Evolutionary conservation across 2,113 vertebrate species (phyloP).

Genomic region (Corythoichthys haematopterus): DNA sequence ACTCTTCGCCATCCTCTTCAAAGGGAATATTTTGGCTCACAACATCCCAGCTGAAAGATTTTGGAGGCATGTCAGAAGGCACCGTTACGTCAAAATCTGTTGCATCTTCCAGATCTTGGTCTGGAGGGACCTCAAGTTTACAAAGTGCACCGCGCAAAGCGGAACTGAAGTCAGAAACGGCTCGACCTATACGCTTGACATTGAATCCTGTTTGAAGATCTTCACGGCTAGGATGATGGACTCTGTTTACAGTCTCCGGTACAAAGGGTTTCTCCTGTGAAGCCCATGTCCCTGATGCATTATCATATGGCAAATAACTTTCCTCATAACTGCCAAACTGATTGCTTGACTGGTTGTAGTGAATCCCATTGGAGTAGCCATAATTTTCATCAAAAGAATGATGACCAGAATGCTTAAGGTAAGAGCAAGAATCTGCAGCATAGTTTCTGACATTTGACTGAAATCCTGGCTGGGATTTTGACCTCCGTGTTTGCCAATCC

Average conservation of each 20-base stretch:
- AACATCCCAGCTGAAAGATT: conserved; percentile 2
- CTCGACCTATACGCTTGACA: conserved; percentile 82
- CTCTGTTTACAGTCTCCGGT: conserved; percentile 5
- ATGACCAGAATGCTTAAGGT: conserved; percentile 52
- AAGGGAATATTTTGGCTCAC: conserved; percentile 16
- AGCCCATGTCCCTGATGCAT: conserved; percentile 37
- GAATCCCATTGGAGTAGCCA: conserved; percentile 27
- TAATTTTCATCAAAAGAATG: conserved; percentile 44
- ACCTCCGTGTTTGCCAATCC: conserved; percentile 47
- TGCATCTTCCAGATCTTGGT: conserved; percentile 47
- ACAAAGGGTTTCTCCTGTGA: conserved; percentile 2
- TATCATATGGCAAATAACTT: conserved; percentile 19
- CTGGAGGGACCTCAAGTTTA: conserved; percentile 75
- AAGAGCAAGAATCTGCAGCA: conserved; percentile 32
- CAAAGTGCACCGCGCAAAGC: conserved; percentile 83
- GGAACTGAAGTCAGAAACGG: conserved; percentile 82
- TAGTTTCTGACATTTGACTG: conserved; percentile 6
- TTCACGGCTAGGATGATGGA: conserved; percentile 27
- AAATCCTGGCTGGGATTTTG: conserved; percentile 30
- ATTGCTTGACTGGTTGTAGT: conserved; percentile 28
- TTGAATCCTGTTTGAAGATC: conserved; percentile 77
- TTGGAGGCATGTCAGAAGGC: conserved; percentile 23
- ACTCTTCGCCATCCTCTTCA: conserved; percentile 37
- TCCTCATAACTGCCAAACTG: conserved; percentile 35
- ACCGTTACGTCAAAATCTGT: conserved; percentile 37